Base-by-base conservation (phyloP, 1,140 invertebrate species). In the Melanaphis sacchari region DNA sequence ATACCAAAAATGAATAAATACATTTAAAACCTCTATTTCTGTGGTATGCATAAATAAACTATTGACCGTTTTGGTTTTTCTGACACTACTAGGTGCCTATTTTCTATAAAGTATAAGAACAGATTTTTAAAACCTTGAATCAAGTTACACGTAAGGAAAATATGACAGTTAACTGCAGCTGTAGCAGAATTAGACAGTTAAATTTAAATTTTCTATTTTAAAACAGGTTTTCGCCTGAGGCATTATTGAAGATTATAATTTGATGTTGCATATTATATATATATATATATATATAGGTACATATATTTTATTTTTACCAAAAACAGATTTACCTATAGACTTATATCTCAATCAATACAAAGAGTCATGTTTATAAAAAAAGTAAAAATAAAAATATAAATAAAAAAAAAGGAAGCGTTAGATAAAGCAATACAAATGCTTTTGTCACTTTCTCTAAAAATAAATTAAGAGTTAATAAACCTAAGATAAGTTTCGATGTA, bases 161-260 rank as follows among this genome's bases (percentile, higher is more conserved):
- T 82, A 82, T 82, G 6, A 15, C 36, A 82, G 81, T 40, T 24
- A n/a, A n/a, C 59, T 76, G 3, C 31, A 8, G n/a, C n/a, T 82
- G n/a, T 40, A 40, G 38, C 22, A 82, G 38, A 82, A 82, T 24
- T 82, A 40, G 38, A 40, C 81, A 26, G 38, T 82, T 40, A 9
- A 82, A 82, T 82, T 82, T 82, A 82, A 82, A 82, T 82, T 76
- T 82, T 82, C 81, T 82, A 82, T 40, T 82, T 82, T 38, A 22
- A 82, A 82, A 82, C 81, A 82, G n/a, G 81, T 82, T 82, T 38
- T 36, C 1, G 81, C 81, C 24, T 24, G 81, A 82, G 36, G 36
- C 59, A 36, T 18, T 82, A 40, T 40, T 82, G 38, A 82, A 40
- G 81, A 40, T 82, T 40, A 76, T 76, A 76, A 76, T 76, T 76